Evolutionary conservation across 2,797 vertebrate genomes (phyloP).

Genomic region (Tamandua tetradactyla): DNA sequence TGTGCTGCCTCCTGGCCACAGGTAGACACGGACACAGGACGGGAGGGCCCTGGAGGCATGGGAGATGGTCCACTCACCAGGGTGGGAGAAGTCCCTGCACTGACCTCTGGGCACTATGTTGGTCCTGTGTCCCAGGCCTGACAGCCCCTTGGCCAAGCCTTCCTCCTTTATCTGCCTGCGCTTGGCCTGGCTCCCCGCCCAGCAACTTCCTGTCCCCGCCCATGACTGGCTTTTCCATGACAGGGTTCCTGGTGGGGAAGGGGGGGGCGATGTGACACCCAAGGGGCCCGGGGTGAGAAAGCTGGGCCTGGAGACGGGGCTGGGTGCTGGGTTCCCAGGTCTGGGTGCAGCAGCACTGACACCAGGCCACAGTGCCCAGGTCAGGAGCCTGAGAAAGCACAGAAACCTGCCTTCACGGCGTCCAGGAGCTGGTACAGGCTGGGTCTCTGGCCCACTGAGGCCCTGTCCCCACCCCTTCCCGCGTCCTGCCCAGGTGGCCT

Average conservation of each 20-base stretch:
- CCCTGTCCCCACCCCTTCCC: not conserved
- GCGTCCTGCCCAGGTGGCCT: not conserved
- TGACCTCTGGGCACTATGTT: not conserved
- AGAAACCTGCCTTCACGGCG: not conserved
- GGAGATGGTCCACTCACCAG: not conserved
- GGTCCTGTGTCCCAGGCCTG: not conserved
- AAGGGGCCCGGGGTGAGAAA: not conserved
- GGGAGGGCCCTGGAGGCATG: not conserved
- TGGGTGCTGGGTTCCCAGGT: too few relatives aligned
- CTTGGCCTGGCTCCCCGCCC: not conserved
- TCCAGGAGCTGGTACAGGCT: too few relatives aligned
- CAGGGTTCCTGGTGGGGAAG: not conserved
- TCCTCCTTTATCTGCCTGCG: not conserved
- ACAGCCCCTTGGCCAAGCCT: constrained; percentile 10
- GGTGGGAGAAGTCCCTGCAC: not conserved
- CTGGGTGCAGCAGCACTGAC: too few relatives aligned
- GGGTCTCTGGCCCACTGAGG: too few relatives aligned
- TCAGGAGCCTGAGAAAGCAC: too few relatives aligned
- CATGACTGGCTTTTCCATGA: constrained; percentile 48
- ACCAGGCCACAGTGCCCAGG: not conserved
- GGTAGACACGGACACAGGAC: not conserved
- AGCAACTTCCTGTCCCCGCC: constrained; percentile 60
- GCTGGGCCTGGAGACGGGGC: not conserved
- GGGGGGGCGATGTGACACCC: too few relatives aligned
- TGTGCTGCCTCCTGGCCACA: not conserved